phyloP scores from a whole-genome alignment of 2,888 invertebrate species.

The Andrena trimmerana region DNA sequence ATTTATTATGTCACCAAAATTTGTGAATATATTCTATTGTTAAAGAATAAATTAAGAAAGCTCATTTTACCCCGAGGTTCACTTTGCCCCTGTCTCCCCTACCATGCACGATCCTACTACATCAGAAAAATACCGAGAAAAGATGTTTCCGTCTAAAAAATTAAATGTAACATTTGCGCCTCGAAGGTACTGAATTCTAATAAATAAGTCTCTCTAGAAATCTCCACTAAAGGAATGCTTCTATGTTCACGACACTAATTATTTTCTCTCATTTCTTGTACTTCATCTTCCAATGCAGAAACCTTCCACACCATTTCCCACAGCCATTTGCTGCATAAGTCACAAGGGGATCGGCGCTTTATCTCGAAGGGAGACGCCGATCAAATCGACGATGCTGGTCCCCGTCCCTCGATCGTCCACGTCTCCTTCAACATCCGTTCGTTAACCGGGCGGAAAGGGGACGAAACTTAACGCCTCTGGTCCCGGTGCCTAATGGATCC shows the following conservation, averaged over 20 bases:
- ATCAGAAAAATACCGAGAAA: too few species aligned
- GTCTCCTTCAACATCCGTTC: constrained; percentile 36
- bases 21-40: too few species aligned
- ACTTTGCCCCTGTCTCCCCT: too few species aligned
- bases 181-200: background rate
- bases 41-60: too few species aligned
- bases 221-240: background rate
- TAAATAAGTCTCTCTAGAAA: too few species aligned
- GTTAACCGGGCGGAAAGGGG: constrained; percentile 30
- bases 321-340: background rate
- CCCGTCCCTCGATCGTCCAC: constrained; percentile 19
- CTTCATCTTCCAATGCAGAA: background rate
- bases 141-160: too few species aligned
- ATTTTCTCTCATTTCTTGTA: background rate
- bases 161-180: too few species aligned
- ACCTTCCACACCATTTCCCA: too few species aligned
- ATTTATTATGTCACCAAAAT: too few species aligned
- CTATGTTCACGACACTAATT: too few species aligned
- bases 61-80: too few species aligned
- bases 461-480: constrained; percentile 64
- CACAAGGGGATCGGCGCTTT: constrained; percentile 28
- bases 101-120: too few species aligned
- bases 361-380: constrained; percentile 10
- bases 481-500: constrained; percentile 72
- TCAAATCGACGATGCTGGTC: constrained; percentile 32